phyloP scores from a whole-genome alignment of 2,113 vertebrate genomes.

The Acrocephalus kingi region DNA sequence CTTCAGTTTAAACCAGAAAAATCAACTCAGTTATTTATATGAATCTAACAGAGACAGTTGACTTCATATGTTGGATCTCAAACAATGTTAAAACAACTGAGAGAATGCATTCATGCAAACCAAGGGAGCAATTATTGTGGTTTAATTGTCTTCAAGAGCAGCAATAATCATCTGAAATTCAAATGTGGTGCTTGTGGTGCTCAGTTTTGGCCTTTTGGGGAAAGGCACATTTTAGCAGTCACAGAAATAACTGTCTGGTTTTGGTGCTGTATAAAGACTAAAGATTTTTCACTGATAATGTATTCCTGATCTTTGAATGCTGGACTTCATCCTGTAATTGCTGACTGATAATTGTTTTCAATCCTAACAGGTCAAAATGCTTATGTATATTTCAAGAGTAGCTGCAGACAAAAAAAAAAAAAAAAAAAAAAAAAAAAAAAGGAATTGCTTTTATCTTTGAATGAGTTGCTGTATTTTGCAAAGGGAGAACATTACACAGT shows the following conservation, averaged over 20 bases:
- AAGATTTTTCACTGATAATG: neutral
- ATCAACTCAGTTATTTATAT: neutral
- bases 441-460: constrained; percentile 12
- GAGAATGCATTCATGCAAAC: neutral
- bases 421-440: neutral
- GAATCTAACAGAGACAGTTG: neutral
- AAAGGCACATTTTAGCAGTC: neutral
- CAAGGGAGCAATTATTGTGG: neutral
- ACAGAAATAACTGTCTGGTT: neutral
- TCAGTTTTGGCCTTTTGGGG: neutral
- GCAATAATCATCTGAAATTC: neutral
- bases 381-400: neutral
- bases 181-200: neutral
- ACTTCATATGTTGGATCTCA: neutral
- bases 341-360: neutral
- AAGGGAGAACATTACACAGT: constrained; percentile 43
- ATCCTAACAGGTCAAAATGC: constrained; percentile 4
- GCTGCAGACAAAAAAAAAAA: neutral
- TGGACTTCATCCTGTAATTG: neutral
- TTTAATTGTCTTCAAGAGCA: constrained; percentile 15
- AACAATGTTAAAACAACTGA: neutral
- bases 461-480: constrained; percentile 32
- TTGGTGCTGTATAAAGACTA: neutral
- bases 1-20: neutral
- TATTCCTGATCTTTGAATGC: constrained; percentile 1